Conservation (phyloP, 2,888 invertebrate genomes). For the Bedellia somnulentella region DNA sequence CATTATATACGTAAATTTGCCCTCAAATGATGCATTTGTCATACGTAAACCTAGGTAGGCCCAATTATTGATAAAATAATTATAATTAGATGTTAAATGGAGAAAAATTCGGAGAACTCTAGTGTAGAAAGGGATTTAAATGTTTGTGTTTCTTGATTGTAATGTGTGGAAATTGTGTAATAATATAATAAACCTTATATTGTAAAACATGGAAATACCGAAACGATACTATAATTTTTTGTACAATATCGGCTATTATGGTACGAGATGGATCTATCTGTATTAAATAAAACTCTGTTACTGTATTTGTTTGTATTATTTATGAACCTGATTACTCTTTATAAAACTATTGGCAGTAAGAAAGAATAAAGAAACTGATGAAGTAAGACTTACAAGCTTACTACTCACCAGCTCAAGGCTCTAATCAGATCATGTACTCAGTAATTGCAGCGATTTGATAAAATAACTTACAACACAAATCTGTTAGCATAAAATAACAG, state of each 20-base stretch:
- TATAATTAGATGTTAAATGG: slow-evolving; percentile 26
- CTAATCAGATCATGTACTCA: too few species aligned
- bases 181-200: slow-evolving; percentile 39
- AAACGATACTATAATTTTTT: slow-evolving; percentile 54
- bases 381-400: too few species aligned
- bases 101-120: slow-evolving; percentile 44
- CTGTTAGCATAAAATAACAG: too few species aligned
- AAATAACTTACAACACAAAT: too few species aligned
- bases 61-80: slow-evolving; percentile 53
- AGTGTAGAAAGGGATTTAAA: slow-evolving; percentile 45
- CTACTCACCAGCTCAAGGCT: too few species aligned
- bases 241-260: slow-evolving; percentile 54
- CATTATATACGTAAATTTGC: slow-evolving; percentile 43
- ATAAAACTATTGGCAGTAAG: too few species aligned
- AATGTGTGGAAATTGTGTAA: slow-evolving; percentile 54
- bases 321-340: slow-evolving; percentile 13
- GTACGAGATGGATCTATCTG: slow-evolving; percentile 54
- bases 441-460: too few species aligned
- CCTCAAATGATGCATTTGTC: slow-evolving; percentile 47
- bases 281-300: slow-evolving; percentile 62
- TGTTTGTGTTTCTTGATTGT: slow-evolving; percentile 57
- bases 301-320: slow-evolving; percentile 25
- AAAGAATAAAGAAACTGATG: too few species aligned
- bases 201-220: slow-evolving; percentile 17
- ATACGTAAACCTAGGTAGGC: slow-evolving; percentile 58